phyloP scores from a whole-genome alignment of 1,140 invertebrate genomes.

The Diorhabda carinulata region DNA sequence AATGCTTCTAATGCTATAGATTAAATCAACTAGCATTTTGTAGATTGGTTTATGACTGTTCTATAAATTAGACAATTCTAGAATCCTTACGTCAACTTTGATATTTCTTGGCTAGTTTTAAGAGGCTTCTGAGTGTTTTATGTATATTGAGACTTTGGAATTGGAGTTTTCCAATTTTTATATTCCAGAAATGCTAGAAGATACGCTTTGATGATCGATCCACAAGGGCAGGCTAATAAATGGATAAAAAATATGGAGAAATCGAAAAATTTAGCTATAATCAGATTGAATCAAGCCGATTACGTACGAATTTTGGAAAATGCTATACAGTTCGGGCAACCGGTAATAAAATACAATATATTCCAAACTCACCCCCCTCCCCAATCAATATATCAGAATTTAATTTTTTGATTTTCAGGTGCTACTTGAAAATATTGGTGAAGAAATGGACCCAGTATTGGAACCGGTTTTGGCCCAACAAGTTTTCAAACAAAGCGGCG shows the following conservation, averaged over 20 bases:
- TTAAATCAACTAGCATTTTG: too few species aligned
- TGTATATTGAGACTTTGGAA: too few species aligned
- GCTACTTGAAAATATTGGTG: constrained; percentile 80
- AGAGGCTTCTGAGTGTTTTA: too few species aligned
- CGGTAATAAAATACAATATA: constrained; percentile 50
- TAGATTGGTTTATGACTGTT: too few species aligned
- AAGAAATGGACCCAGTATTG: constrained; percentile 86
- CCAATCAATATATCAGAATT: too few species aligned
- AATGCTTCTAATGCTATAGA: too few species aligned
- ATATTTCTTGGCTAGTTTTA: too few species aligned
- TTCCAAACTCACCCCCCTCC: too few species aligned
- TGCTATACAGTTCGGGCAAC: constrained; percentile 88
- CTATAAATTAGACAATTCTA: too few species aligned
- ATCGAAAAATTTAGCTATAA: constrained; percentile 75
- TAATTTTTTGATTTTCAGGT: constrained; percentile 52
- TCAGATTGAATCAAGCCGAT: constrained; percentile 76
- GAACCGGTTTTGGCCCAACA: constrained; percentile 85
- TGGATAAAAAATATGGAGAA: constrained; percentile 95
- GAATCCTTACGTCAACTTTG: too few species aligned
- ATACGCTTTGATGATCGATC: constrained; percentile 93
- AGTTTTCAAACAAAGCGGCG: constrained; percentile 83
- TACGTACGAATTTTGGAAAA: constrained; percentile 85
- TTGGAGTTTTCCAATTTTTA: too few species aligned
- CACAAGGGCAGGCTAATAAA: constrained; percentile 89
- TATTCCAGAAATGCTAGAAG: constrained; percentile 67